Percentiles rank a stretch among this genome's conserved stretches.
Conservation (phyloP, 2,797 vertebrate genomes). For the Pangasius krempfi region DNA sequence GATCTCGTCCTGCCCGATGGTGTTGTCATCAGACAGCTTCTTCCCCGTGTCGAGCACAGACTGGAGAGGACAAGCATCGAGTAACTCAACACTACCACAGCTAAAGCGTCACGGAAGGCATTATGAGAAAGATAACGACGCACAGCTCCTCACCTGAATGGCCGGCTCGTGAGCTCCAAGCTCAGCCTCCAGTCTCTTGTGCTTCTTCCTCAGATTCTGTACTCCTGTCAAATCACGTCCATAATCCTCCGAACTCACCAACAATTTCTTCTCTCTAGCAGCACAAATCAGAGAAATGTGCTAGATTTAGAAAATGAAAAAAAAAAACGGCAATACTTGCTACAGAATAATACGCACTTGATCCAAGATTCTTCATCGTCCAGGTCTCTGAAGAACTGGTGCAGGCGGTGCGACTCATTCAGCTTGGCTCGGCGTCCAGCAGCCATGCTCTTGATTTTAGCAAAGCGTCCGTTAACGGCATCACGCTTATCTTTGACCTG, state of each 20-base stretch:
- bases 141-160: conserved; percentile 82
- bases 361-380: conserved; percentile 99
- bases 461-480: conserved; percentile 89
- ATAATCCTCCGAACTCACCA: conserved; percentile 97
- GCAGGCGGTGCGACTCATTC: conserved; percentile 95
- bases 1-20: conserved; percentile 97
- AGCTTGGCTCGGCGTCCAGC: conserved; percentile 84
- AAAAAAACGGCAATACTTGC: background rate
- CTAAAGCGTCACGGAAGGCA: background rate
- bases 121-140: background rate
- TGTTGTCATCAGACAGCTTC: conserved; percentile 97
- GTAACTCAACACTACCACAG: background rate
- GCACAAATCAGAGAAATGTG: background rate
- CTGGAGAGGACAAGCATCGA: conserved; percentile 65
- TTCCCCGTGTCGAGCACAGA: conserved; percentile 94
- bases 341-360: conserved; percentile 78
- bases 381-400: conserved; percentile 98
- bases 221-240: conserved; percentile 97
- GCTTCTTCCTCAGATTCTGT: conserved; percentile 98
- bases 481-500: conserved; percentile 95
- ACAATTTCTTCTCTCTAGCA: conserved; percentile 91
- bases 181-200: conserved; percentile 96
- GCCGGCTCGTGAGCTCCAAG: conserved; percentile 94
- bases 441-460: conserved; percentile 93
- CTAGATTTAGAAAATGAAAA: background rate